Conservation (phyloP, 2,113 vertebrate species). For the Dissostichus mawsoni region DNA sequence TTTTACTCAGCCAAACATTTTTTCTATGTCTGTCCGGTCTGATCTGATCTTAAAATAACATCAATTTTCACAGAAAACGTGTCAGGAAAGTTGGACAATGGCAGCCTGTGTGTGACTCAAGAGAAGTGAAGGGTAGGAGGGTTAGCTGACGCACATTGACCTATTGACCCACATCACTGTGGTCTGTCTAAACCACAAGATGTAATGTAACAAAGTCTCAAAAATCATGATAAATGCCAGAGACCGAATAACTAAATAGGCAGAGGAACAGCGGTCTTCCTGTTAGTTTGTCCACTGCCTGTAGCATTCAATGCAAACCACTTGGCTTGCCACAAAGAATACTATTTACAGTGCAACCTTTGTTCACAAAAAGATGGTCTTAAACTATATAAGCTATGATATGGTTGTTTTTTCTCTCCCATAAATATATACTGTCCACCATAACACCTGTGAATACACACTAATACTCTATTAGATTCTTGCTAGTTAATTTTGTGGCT, state of each 20-base stretch:
- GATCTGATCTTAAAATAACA: background rate
- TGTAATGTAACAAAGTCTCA: background rate
- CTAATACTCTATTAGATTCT: constrained; percentile 56
- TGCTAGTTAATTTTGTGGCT: constrained; percentile 68
- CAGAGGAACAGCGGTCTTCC: background rate
- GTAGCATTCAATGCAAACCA: constrained; percentile 31
- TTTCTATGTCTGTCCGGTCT: background rate
- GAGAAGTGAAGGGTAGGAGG: background rate
- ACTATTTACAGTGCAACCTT: constrained; percentile 27
- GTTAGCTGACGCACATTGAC: background rate
- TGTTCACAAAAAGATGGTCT: background rate
- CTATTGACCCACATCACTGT: constrained; percentile 11
- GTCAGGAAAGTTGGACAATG: background rate
- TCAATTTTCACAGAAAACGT: background rate
- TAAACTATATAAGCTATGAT: background rate
- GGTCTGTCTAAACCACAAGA: background rate
- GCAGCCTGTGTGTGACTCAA: background rate
- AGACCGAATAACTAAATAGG: background rate
- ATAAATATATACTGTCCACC: constrained; percentile 12
- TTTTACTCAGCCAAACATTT: background rate
- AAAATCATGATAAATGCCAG: background rate
- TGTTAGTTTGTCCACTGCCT: constrained; percentile 2
- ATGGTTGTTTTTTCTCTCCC: background rate
- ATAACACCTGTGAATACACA: background rate
- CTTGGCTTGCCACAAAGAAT: constrained; percentile 6